phyloP scores from a whole-genome alignment of 2,113 vertebrate genomes.

The Heptranchias perlo region DNA sequence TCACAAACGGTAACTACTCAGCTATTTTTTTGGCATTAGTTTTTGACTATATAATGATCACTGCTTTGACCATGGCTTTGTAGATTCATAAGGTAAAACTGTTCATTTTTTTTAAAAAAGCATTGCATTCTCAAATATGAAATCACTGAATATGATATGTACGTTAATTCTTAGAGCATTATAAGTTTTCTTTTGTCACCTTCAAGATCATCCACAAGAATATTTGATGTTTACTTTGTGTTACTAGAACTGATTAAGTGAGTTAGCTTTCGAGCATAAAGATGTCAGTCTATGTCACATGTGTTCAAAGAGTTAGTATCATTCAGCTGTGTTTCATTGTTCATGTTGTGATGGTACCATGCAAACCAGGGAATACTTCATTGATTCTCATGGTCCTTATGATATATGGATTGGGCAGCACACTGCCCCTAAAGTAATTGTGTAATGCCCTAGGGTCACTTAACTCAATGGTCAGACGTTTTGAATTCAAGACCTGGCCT shows the following conservation, averaged over 20 bases:
- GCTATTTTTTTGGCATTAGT: neutral
- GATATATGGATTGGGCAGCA: neutral
- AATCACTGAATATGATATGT: neutral
- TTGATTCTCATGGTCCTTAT: neutral
- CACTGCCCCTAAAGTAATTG: conserved; percentile 17
- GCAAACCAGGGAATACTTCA: conserved; percentile 19
- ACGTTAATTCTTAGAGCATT: neutral
- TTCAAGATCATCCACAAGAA: neutral
- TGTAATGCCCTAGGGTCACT: neutral
- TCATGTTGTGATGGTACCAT: neutral
- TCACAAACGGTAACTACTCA: neutral
- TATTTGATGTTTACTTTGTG: neutral
- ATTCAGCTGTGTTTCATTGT: neutral
- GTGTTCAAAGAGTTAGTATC: neutral
- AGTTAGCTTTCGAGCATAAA: neutral
- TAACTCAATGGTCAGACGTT: neutral
- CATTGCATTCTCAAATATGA: neutral
- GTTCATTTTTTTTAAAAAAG: neutral
- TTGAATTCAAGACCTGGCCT: conserved; percentile 2
- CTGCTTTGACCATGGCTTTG: neutral
- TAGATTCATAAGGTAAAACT: neutral
- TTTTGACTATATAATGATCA: neutral
- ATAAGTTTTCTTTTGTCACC: neutral
- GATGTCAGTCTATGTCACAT: too few relatives aligned
- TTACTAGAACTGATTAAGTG: neutral